Evolutionary conservation across 2,888 invertebrate species (phyloP), one percentile per base, ranked within the genome.

Genomic region (Cheilosia impressa): DNA sequence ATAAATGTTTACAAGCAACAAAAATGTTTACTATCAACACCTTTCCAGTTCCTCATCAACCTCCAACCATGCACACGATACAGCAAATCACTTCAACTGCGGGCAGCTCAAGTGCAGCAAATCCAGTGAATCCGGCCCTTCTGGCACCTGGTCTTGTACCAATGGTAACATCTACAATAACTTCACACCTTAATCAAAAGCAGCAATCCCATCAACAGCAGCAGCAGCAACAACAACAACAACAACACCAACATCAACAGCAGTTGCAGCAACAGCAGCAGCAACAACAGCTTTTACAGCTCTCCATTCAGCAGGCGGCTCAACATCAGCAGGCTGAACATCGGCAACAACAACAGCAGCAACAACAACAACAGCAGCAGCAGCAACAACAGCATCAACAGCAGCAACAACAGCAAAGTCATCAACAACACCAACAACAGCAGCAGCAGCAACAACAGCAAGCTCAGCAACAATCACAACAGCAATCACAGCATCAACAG

Each of bases 21-120:
- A 0, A 10, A 43, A n/a, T n/a, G 7, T 45, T n/a, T 5, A 15
- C 15, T 17, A 45, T 45, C 5, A 17, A 45, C n/a, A 13, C 1
- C 10, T 38, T 72, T 72, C 43, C 19, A 90, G 91, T 91, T 89
- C 90, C 91, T 52, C 90, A 92, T 88, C 92, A 92, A 87, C 89
- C 91, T 79, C 90, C 92, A 78, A 92, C 92, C 52, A 92, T 92
- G 91, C 92, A 92, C 87, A 92, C 92, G 58, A 92, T 92, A 81
- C 92, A 92, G 83, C 92, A 92, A 88, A 92, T 92, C 73, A 92
- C 92, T 43, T 90, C 91, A 22, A 90, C 90, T 62, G 90, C 91
- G 34, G 89, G 87, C 73, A 87, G 87, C 60, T 83, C 87, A 65
- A 89, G 89, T 55, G 89, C 89, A 68, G 90, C 75, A 53, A 85